phyloP scores from a whole-genome alignment of 2,888 invertebrate species.

The Miltochrista miniata region DNA sequence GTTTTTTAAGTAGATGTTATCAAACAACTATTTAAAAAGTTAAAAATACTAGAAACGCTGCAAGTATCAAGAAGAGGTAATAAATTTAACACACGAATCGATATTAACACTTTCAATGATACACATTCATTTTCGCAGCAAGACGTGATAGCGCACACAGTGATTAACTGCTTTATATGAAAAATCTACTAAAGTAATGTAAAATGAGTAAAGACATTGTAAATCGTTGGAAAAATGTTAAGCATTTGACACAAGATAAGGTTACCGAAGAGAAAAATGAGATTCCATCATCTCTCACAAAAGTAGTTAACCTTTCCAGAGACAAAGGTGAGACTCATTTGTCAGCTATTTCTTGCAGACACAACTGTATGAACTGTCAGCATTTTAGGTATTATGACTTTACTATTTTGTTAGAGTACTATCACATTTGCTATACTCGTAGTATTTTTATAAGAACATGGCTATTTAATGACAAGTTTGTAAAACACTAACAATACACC shows the following conservation, averaged over 20 bases:
- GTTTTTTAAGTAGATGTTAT: no score
- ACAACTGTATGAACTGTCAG: constrained; percentile 9
- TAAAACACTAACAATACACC: no score
- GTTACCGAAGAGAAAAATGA: constrained; percentile 38
- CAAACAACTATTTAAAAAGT: no score
- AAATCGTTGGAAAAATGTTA: constrained; percentile 69
- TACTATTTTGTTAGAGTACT: no score
- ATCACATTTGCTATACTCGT: no score
- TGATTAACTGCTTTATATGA: constrained; percentile 11
- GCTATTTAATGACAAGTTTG: no score
- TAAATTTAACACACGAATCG: constrained; percentile 23
- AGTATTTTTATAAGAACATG: no score
- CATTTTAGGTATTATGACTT: not conserved
- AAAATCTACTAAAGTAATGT: constrained; percentile 19
- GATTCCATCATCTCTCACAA: constrained; percentile 44
- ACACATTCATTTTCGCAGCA: constrained; percentile 27
- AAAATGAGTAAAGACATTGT: constrained; percentile 58
- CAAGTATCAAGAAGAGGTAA: constrained; percentile 43
- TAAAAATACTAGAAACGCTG: not conserved
- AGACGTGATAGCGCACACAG: constrained; percentile 21
- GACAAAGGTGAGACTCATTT: constrained; percentile 57
- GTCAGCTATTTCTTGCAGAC: constrained; percentile 27
- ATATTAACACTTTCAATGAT: constrained; percentile 42
- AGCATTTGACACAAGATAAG: constrained; percentile 52
- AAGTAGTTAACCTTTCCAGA: constrained; percentile 54